Conservation (phyloP, 2,113 vertebrate genomes). For the Columbina picui region DNA sequence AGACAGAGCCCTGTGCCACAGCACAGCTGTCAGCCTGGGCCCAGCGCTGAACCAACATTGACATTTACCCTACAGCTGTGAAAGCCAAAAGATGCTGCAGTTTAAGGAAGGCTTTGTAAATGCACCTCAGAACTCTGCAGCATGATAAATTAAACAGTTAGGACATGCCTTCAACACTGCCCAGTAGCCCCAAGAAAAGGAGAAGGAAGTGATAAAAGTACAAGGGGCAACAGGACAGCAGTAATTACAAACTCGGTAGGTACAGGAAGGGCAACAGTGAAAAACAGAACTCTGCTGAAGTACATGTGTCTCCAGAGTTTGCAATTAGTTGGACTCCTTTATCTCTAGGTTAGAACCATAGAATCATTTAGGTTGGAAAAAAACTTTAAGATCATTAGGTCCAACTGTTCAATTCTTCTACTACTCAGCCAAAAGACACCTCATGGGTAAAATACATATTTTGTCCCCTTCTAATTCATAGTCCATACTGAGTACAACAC, state of each 20-base stretch:
- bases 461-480: not conserved
- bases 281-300: not conserved
- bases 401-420: not conserved
- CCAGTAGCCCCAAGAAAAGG: not conserved
- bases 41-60: not conserved
- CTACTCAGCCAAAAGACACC: not conserved
- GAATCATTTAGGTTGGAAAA: too few relatives aligned
- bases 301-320: not conserved
- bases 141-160: not conserved
- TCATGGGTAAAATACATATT: not conserved
- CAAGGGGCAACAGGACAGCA: not conserved
- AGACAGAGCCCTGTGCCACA: not conserved
- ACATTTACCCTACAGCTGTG: too few relatives aligned
- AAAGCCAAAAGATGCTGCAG: not conserved
- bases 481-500: not conserved
- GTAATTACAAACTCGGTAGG: not conserved
- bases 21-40: not conserved
- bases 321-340: not conserved
- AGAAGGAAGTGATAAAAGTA: not conserved
- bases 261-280: not conserved
- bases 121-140: not conserved
- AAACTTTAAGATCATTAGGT: too few relatives aligned
- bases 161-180: accelerated
- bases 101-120: not conserved
- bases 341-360: not conserved